A percentile compares a stretch with the other conserved stretches of the same genome.
phyloP scores from a whole-genome alignment of 2,888 invertebrate species.

The Torymus aiolomorphi region DNA sequence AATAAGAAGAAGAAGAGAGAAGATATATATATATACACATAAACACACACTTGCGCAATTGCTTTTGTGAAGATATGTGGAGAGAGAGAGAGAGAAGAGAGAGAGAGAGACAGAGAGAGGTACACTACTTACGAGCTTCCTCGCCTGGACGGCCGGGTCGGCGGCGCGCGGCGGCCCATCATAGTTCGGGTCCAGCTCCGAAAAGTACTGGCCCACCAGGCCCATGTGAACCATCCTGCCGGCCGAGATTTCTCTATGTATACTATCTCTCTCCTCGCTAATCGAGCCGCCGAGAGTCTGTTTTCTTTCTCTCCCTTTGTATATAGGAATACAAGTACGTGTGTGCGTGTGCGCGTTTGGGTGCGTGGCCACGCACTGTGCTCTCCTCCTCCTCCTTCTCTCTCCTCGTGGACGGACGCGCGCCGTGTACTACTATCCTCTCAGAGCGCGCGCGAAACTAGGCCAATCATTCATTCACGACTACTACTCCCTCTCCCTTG shows the following conservation, averaged over 20 bases:
- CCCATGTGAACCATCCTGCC: conserved; percentile 63
- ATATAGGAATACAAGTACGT: no score
- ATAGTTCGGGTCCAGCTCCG: conserved; percentile 64
- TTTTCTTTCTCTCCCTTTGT: no score
- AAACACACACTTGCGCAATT: no score
- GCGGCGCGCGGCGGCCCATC: conserved; percentile 61
- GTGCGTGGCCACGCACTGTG: not conserved
- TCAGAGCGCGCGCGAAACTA: conserved; percentile 17
- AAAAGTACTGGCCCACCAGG: conserved; percentile 63
- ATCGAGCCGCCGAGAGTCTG: no score
- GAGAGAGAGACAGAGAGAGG: not conserved
- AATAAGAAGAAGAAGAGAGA: no score
- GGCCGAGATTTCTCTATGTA: not conserved
- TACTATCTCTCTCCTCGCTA: not conserved
- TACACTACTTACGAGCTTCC: conserved; percentile 64
- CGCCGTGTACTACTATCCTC: conserved; percentile 14
- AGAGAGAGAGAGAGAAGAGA: conserved; percentile 8
- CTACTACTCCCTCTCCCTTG: conserved; percentile 14
- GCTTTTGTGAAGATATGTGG: not conserved
- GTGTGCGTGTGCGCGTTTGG: no score
- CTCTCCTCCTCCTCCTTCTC: not conserved
- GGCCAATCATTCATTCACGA: conserved; percentile 52
- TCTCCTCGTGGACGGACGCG: not conserved
- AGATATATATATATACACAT: no score
- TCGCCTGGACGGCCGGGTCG: conserved; percentile 62